Conservation (phyloP, 2,797 vertebrate genomes). For the Poeciliopsis turneri region DNA sequence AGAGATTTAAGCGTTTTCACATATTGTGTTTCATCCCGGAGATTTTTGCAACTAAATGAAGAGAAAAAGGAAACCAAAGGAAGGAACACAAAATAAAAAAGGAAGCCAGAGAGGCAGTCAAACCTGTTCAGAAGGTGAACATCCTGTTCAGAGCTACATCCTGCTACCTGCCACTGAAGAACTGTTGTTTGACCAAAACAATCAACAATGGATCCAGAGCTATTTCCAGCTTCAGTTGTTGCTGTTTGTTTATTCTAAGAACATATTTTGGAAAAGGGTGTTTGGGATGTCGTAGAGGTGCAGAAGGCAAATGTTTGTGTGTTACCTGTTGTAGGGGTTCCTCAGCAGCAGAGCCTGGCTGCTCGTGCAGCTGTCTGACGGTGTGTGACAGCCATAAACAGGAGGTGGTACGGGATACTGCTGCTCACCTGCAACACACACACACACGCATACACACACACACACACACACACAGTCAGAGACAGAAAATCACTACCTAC, state of each 20-base stretch:
- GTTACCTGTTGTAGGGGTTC: conserved; percentile 97
- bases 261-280: conserved; percentile 34
- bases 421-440: conserved; percentile 84
- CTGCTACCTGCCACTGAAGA: conserved; percentile 50
- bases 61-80: conserved; percentile 12
- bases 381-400: conserved; percentile 94
- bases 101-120: conserved; percentile 38
- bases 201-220: conserved; percentile 53
- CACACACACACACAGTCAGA: conserved; percentile 9
- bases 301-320: conserved; percentile 24
- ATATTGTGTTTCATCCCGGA: neutral
- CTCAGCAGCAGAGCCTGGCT: conserved; percentile 95
- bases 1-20: neutral
- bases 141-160: conserved; percentile 67
- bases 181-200: conserved; percentile 23
- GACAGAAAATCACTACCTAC: neutral
- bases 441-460: conserved; percentile 26
- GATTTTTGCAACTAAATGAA: conserved; percentile 5
- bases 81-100: conserved; percentile 26
- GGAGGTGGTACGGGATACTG: conserved; percentile 94
- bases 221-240: conserved; percentile 24
- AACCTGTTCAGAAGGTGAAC: conserved; percentile 68
- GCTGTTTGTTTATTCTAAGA: conserved; percentile 21
- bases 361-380: conserved; percentile 92
- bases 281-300: conserved; percentile 4